Conservation (phyloP, 2,888 invertebrate genomes). For the Scaptomyza tumidula region DNA sequence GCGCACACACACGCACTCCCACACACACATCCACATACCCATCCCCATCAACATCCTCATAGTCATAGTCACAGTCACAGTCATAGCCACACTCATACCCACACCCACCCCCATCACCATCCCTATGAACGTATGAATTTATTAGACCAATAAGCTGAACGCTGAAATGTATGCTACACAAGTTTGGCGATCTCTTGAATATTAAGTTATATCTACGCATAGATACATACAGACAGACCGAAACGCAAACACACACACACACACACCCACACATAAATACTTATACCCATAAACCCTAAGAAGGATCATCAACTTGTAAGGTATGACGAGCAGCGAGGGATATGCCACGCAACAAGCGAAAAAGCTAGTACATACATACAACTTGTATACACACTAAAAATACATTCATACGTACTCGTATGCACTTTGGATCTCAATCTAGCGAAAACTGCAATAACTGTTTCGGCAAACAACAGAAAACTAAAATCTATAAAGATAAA, state of each 20-base stretch:
- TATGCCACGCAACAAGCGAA: not conserved
- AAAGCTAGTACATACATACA: conserved; percentile 16
- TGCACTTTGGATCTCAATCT: conserved; percentile 57
- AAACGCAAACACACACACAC: conserved; percentile 12
- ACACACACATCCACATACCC: conserved; percentile 5
- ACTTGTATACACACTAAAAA: not conserved
- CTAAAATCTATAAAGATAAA: conserved; percentile 16
- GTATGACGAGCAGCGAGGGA: conserved; percentile 10
- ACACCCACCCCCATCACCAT: conserved; percentile 60
- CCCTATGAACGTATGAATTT: conserved; percentile 81
- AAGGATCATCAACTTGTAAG: conserved; percentile 9
- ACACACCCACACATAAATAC: not conserved
- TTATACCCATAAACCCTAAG: not conserved
- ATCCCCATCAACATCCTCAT: conserved; percentile 30
- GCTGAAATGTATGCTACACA: conserved; percentile 56
- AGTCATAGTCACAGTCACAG: conserved; percentile 22
- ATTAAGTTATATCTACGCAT: conserved; percentile 4
- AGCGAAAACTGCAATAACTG: conserved; percentile 61
- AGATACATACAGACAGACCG: conserved; percentile 16
- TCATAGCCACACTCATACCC: conserved; percentile 26
- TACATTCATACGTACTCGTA: conserved; percentile 32
- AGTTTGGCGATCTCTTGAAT: conserved; percentile 19
- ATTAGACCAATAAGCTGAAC: conserved; percentile 78
- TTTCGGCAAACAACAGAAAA: conserved; percentile 60
- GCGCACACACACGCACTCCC: conserved; percentile 29